Percentiles rank a stretch among this genome's conserved stretches.
phyloP scores from a whole-genome alignment of 2,888 invertebrate species.

The Escarpia spicata region DNA sequence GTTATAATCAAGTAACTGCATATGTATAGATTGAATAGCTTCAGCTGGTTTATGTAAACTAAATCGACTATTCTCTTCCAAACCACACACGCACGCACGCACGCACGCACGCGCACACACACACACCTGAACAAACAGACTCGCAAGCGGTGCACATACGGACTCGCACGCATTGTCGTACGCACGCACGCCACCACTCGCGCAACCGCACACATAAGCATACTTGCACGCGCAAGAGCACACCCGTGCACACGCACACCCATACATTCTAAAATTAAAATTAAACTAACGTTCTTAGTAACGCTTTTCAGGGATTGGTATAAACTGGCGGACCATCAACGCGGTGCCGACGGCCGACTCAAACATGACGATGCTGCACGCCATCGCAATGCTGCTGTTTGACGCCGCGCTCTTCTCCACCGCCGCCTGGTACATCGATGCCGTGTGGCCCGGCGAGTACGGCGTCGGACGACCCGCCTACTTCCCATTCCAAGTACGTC shows the following conservation, averaged over 20 bases:
- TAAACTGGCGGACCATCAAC: conserved; percentile 58
- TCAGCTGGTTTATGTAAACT: too few relatives aligned
- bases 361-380: conserved; percentile 71
- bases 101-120: neutral
- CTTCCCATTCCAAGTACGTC: conserved; percentile 73
- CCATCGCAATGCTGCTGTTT: conserved; percentile 77
- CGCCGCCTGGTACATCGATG: conserved; percentile 86
- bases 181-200: neutral
- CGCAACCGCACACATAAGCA: too few relatives aligned
- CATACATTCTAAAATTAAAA: too few relatives aligned
- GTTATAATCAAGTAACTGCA: too few relatives aligned
- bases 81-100: neutral
- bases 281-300: neutral
- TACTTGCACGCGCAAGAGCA: too few relatives aligned
- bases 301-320: conserved; percentile 52
- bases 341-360: conserved; percentile 75
- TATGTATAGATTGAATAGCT: too few relatives aligned
- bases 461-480: conserved; percentile 86
- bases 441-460: conserved; percentile 85
- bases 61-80: too few relatives aligned
- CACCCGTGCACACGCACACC: too few relatives aligned
- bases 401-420: conserved; percentile 78
- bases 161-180: neutral
- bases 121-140: neutral
- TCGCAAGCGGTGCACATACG: neutral